These are phyloP conservation scores for Pangasius krempfi DNA, from an alignment of 2,797 vertebrate genomes.

Conservation along the genomic window DNA sequence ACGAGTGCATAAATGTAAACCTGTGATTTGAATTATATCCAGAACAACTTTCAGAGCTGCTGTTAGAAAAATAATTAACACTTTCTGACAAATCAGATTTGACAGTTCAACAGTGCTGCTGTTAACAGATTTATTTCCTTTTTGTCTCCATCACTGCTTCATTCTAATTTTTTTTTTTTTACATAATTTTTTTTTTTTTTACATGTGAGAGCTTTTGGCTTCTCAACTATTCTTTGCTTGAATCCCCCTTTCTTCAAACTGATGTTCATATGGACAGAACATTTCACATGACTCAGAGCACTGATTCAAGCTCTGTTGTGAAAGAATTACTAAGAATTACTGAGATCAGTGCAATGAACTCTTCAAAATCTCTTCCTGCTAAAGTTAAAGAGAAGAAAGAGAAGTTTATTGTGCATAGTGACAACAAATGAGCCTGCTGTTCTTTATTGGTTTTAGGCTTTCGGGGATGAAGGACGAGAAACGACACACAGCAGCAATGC, in stretches of 20 bases:
- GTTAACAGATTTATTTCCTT: not conserved
- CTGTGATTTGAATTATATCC: not conserved
- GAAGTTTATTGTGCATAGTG: conserved; percentile 24
- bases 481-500: conserved; percentile 34
- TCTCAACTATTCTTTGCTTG: not conserved
- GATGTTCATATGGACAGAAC: not conserved
- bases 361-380: not conserved
- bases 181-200: not conserved
- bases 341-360: not conserved
- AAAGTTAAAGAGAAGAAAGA: conserved; percentile 5
- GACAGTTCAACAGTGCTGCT: not conserved
- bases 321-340: not conserved
- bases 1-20: not conserved
- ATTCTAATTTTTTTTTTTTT: not conserved
- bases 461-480: conserved; percentile 36
- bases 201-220: not conserved
- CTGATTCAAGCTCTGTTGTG: not conserved
- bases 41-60: not conserved
- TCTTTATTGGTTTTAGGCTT: conserved; percentile 44
- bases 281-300: not conserved
- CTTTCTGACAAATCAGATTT: not conserved
- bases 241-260: not conserved
- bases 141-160: not conserved
- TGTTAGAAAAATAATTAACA: not conserved
- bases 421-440: conserved; percentile 24